Percentiles rank a stretch among this genome's conserved stretches.
Evolutionary conservation across 1,140 invertebrate genomes (phyloP).

Genomic region (Drosophila micromelanica): DNA sequence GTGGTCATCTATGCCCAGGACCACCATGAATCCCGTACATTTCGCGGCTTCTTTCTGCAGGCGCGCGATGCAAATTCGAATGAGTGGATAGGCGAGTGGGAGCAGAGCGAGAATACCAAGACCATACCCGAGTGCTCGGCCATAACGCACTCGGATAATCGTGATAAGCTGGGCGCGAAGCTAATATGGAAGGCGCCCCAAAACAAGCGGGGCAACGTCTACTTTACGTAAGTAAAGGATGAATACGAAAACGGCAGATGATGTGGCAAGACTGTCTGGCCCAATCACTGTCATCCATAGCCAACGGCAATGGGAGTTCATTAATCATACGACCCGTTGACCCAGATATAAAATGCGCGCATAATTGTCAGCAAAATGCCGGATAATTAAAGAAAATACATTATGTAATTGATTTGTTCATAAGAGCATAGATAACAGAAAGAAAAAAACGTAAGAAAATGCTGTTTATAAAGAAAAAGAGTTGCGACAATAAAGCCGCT

Average conservation of each 20-base stretch:
- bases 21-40: constrained; percentile 84
- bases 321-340: constrained; percentile 78
- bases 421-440: background rate
- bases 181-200: constrained; percentile 90
- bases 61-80: constrained; percentile 89
- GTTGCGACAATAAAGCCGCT: constrained; percentile 25
- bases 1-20: constrained; percentile 67
- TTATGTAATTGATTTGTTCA: constrained; percentile 74
- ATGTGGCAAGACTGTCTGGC: constrained; percentile 21
- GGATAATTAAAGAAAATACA: constrained; percentile 67
- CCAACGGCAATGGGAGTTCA: constrained; percentile 43
- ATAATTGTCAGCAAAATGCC: constrained; percentile 75
- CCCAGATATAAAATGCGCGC: constrained; percentile 62
- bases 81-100: constrained; percentile 90
- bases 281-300: constrained; percentile 26
- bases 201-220: constrained; percentile 88
- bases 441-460: constrained; percentile 35
- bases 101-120: constrained; percentile 89
- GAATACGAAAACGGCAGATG: constrained; percentile 5
- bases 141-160: constrained; percentile 91
- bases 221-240: constrained; percentile 89
- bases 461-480: constrained; percentile 21
- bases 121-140: constrained; percentile 91
- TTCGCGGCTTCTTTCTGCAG: constrained; percentile 93
- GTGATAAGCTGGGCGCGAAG: constrained; percentile 89